These are phyloP conservation scores for Catocala sponsa DNA, from an alignment of 2,888 invertebrate species.

Conservation along the genomic window DNA sequence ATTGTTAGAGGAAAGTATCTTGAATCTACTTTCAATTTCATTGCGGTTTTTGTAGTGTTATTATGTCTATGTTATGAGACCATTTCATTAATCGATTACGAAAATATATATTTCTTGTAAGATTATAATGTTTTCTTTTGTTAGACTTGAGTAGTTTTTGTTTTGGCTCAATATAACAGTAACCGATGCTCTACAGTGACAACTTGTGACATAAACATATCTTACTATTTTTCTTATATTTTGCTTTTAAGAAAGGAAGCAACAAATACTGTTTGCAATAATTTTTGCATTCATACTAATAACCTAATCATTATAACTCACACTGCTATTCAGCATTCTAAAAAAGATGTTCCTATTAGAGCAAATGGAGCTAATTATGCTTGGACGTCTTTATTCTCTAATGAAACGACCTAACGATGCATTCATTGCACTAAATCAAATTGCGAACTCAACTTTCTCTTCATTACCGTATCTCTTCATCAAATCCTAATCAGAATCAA, in stretches of 20 bases:
- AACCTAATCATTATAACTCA: constrained; percentile 1
- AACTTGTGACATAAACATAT: too few relatives aligned
- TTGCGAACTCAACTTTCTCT: constrained; percentile 43
- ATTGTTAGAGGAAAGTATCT: constrained; percentile 12
- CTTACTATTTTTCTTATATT: too few relatives aligned
- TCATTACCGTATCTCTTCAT: constrained; percentile 52
- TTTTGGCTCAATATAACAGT: too few relatives aligned
- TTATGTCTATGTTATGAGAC: neutral
- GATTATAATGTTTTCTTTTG: too few relatives aligned
- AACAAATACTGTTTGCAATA: neutral
- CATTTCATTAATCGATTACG: neutral
- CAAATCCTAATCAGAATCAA: constrained; percentile 60
- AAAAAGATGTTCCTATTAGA: constrained; percentile 21
- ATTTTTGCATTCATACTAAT: constrained; percentile 1
- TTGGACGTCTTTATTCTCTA: constrained; percentile 29
- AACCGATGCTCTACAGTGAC: too few relatives aligned
- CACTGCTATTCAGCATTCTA: constrained; percentile 1
- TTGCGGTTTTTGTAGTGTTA: constrained; percentile 1
- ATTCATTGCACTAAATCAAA: constrained; percentile 42
- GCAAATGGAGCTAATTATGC: constrained; percentile 41
- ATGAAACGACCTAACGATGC: constrained; percentile 24
- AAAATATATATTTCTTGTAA: too few relatives aligned
- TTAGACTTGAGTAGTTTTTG: too few relatives aligned
- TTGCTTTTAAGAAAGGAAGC: too few relatives aligned
- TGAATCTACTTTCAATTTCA: constrained; percentile 45